These are phyloP conservation scores for Leptopilina clavipes DNA, from an alignment of 1,140 invertebrate species.

Conservation along the genomic window DNA sequence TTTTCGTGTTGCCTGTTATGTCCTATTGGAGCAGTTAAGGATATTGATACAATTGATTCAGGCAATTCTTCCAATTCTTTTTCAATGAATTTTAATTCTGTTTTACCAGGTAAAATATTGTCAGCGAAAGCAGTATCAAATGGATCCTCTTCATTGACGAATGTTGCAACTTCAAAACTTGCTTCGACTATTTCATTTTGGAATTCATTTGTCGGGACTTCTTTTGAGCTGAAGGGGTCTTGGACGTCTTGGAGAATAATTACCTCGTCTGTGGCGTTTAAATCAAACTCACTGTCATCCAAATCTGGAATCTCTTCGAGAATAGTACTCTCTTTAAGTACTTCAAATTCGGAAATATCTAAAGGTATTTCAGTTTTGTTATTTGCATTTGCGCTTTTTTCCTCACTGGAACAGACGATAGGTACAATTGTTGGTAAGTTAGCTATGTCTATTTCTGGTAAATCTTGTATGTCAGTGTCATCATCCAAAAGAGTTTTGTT, in stretches of 20 bases:
- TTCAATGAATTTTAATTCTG: constrained; percentile 79
- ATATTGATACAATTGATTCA: constrained; percentile 66
- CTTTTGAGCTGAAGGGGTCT: constrained; percentile 70
- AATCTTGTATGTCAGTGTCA: constrained; percentile 78
- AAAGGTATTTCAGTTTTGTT: constrained; percentile 52
- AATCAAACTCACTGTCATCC: constrained; percentile 73
- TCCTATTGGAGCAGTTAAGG: constrained; percentile 67
- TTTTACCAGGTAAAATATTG: constrained; percentile 82
- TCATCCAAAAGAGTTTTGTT: constrained; percentile 84
- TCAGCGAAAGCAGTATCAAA: constrained; percentile 91
- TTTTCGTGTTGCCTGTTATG: constrained; percentile 76
- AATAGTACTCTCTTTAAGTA: constrained; percentile 68
- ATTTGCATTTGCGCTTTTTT: constrained; percentile 51
- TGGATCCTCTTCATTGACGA: constrained; percentile 80
- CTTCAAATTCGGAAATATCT: constrained; percentile 69
- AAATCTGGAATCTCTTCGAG: constrained; percentile 71
- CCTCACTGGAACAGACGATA: constrained; percentile 40
- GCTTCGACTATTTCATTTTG: constrained; percentile 68
- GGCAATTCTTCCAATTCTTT: constrained; percentile 76
- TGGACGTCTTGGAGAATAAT: constrained; percentile 61
- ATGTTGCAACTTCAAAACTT: constrained; percentile 70
- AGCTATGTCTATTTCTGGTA: constrained; percentile 77
- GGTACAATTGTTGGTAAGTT: constrained; percentile 74
- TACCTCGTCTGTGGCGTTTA: constrained; percentile 54
- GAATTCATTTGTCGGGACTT: constrained; percentile 56